Percentiles rank a stretch among this genome's conserved stretches.
phyloP scores from a whole-genome alignment of 2,113 vertebrate genomes.

The Notiomystis cincta region DNA sequence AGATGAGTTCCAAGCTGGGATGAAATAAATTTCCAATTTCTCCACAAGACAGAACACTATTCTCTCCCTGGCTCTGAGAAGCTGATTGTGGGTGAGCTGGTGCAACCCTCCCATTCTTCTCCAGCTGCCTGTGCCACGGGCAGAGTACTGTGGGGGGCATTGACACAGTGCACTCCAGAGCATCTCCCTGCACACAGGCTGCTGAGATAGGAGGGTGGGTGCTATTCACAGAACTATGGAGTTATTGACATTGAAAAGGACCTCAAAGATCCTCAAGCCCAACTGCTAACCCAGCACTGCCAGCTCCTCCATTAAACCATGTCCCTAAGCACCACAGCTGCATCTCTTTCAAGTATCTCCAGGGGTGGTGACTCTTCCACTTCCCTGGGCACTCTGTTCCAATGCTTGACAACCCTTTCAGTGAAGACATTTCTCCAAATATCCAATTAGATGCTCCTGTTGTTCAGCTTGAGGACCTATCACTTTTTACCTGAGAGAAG shows the following conservation, averaged over 20 bases:
- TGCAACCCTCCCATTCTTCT: constrained; percentile 42
- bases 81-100: constrained; percentile 32
- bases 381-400: neutral
- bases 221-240: neutral
- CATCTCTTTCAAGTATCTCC: neutral
- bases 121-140: neutral
- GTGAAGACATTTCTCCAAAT: neutral
- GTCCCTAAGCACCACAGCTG: neutral
- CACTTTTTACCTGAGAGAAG: neutral
- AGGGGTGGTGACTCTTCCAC: neutral
- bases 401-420: neutral
- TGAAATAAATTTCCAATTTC: constrained; percentile 5
- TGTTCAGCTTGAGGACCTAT: neutral
- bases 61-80: constrained; percentile 21
- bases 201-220: neutral
- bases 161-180: neutral
- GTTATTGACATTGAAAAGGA: neutral
- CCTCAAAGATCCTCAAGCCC: neutral
- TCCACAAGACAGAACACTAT: neutral
- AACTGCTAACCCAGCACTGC: neutral
- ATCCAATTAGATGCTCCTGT: neutral
- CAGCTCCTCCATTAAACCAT: neutral
- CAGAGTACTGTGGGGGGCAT: constrained; percentile 24
- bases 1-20: neutral
- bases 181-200: neutral